Evolutionary conservation across 2,797 vertebrate genomes (phyloP), one percentile per base, ranked within the genome.

Genomic region (Mus spretus): DNA sequence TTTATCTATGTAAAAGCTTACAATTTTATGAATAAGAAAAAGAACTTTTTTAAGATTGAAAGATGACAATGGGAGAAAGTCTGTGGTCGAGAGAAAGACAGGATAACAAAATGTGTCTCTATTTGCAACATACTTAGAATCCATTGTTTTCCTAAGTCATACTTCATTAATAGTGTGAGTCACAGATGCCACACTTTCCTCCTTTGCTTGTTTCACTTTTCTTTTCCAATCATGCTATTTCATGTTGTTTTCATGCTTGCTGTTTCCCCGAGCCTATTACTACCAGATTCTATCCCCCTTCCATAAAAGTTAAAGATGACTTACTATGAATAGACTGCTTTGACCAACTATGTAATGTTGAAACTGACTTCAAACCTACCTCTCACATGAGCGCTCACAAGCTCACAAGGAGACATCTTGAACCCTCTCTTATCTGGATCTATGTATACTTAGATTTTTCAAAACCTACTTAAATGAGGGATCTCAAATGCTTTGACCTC

Each of bases 351-450:
- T 22, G 15, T 7, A 75, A 55, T 3, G 12, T 47, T 83, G 37
- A 91, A 50, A 44, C 24, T 83, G 34, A 89, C 79, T 53, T 95
- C 85, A 86, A 53, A 86, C 67, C 61, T 34, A 74, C 15, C 24
- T 89, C 77, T n/a, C 79, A 75, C 1, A 11, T 78, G 78, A 86
- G 92, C 47, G 22, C 44, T 44, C 65, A 31, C 3, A 47, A 57
- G 26, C 28, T 53, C 80, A 89, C 15, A 75, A 79, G 61, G 5
- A 84, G 24, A 79, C 70, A 50, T 13, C 10, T 6, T 34, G 28
- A 75, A 24, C 53, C 2, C 37, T 6, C 22, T 26, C 24, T 81
- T 28, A 50, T 34, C 50, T 11, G 57, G 10, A 1, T 4, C 65
- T 67, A 67, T 15, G 31, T 67, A 67, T 14, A 6, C 65, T 34